These are phyloP conservation scores for Campylomormyrus numenius DNA, from an alignment of 2,113 vertebrate genomes.

Conservation along the genomic window DNA sequence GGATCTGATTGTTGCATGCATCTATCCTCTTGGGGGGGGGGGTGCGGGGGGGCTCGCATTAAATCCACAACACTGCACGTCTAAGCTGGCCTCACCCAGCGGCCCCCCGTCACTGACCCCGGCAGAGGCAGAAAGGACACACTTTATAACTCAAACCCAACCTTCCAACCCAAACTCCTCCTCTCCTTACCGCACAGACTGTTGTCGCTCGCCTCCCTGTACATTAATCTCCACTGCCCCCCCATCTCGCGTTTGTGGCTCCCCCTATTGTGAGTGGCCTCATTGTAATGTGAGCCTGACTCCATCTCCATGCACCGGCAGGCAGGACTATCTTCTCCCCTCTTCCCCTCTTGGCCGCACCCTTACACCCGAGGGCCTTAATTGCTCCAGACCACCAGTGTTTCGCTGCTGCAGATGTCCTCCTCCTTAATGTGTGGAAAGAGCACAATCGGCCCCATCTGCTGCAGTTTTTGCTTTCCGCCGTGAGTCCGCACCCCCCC, in stretches of 20 bases:
- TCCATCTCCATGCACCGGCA: conserved; percentile 80
- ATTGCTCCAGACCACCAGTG: conserved; percentile 89
- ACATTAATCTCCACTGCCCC: conserved; percentile 71
- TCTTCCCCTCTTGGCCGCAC: conserved; percentile 18
- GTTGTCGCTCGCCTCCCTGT: conserved; percentile 66
- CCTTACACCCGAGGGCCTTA: conserved; percentile 68
- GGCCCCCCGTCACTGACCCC: conserved; percentile 28
- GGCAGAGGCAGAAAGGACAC: conserved; percentile 35
- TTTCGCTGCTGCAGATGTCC: conserved; percentile 95
- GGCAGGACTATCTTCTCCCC: conserved; percentile 76
- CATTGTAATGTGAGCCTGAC: conserved; percentile 86
- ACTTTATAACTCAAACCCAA: conserved; percentile 42
- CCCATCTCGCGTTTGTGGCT: conserved; percentile 68
- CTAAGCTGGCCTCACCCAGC: conserved; percentile 36
- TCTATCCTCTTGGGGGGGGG: conserved; percentile 33
- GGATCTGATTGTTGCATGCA: conserved; percentile 42
- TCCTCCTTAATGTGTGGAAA: conserved; percentile 87
- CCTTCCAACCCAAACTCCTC: conserved; percentile 25
- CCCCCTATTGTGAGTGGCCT: conserved; percentile 84
- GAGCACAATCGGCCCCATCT: conserved; percentile 98
- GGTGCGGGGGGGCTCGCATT: conserved; percentile 35
- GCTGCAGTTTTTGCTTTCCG: conserved; percentile 85
- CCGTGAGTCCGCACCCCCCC: conserved; percentile 25
- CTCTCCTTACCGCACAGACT: conserved; percentile 57
- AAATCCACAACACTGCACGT: conserved; percentile 51